A percentile compares a stretch with the other conserved stretches of the same genome.
Conservation (phyloP, 2,888 invertebrate species). For the Emesis furor region DNA sequence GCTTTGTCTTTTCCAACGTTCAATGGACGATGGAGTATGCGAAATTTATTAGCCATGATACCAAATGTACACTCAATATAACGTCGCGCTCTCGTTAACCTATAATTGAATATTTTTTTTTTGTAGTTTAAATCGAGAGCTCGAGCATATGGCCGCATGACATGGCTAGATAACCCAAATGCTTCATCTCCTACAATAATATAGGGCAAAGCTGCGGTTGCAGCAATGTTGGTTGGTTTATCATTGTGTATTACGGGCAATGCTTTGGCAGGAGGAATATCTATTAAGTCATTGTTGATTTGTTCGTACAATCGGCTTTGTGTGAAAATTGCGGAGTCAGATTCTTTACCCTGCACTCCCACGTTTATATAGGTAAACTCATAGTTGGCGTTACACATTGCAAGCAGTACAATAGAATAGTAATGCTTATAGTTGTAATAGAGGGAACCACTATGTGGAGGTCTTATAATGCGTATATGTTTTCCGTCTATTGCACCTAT, state of each 20-base stretch:
- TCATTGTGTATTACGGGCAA: constrained; percentile 33
- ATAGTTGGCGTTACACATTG: too few species aligned
- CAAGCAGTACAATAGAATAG: too few species aligned
- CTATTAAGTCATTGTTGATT: constrained; percentile 66
- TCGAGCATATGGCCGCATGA: constrained; percentile 71
- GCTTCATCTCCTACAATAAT: neutral
- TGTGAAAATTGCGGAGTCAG: constrained; percentile 69
- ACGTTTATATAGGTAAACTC: constrained; percentile 2
- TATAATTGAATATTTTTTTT: constrained; percentile 65
- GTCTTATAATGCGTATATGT: too few species aligned
- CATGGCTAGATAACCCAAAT: constrained; percentile 46
- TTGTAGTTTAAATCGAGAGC: constrained; percentile 63
- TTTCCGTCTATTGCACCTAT: too few species aligned
- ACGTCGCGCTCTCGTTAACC: constrained; percentile 55
- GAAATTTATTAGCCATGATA: constrained; percentile 63
- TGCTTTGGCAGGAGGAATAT: constrained; percentile 63
- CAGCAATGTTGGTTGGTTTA: too few species aligned
- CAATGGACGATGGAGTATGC: constrained; percentile 49
- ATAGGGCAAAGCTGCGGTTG: too few species aligned
- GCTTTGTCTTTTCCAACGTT: constrained; percentile 51
- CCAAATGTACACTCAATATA: constrained; percentile 63
- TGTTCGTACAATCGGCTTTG: constrained; percentile 60
- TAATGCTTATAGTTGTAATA: too few species aligned
- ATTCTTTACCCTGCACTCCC: constrained; percentile 68
- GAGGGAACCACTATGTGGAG: too few species aligned